Percentiles rank a stretch among this genome's conserved stretches.
phyloP scores from a whole-genome alignment of 2,113 vertebrate genomes.

The Amphiprion percula region DNA sequence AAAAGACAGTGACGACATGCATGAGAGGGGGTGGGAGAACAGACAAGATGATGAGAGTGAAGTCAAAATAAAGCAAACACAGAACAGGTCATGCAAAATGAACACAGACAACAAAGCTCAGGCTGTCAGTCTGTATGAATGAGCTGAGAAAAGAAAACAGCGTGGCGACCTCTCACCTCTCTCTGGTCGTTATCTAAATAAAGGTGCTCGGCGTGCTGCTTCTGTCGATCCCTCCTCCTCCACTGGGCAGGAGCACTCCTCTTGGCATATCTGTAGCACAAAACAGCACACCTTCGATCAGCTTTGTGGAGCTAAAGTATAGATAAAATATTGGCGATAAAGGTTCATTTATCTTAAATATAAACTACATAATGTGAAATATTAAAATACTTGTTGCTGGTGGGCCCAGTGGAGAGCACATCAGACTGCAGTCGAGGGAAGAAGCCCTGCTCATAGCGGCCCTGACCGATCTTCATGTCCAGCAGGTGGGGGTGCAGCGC shows the following conservation, averaged over 20 bases:
- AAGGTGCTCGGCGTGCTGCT: conserved; percentile 96
- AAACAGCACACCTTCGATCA: background rate
- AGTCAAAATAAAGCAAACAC: conserved; percentile 45
- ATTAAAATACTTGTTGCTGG: conserved; percentile 93
- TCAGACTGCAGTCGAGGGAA: conserved; percentile 96
- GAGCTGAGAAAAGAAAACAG: conserved; percentile 3
- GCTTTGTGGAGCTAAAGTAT: background rate
- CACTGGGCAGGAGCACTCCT: conserved; percentile 97
- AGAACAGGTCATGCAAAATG: conserved; percentile 58
- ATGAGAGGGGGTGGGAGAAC: conserved; percentile 22
- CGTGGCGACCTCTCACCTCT: conserved; percentile 86
- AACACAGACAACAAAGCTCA: conserved; percentile 32
- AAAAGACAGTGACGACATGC: conserved; percentile 54
- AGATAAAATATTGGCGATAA: background rate
- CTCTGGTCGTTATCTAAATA: conserved; percentile 98
- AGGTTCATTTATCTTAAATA: background rate
- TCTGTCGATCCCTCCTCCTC: conserved; percentile 95
- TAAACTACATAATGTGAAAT: conserved; percentile 28
- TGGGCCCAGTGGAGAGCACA: conserved; percentile 94
- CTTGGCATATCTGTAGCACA: conserved; percentile 91
- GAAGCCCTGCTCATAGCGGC: conserved; percentile 97
- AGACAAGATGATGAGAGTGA: conserved; percentile 50
- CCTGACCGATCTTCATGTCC: conserved; percentile 99
- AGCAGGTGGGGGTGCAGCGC: conserved; percentile 96
- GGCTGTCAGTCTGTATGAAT: conserved; percentile 19